phyloP scores from a whole-genome alignment of 1,140 invertebrate genomes.

The Oppia nitens region DNA sequence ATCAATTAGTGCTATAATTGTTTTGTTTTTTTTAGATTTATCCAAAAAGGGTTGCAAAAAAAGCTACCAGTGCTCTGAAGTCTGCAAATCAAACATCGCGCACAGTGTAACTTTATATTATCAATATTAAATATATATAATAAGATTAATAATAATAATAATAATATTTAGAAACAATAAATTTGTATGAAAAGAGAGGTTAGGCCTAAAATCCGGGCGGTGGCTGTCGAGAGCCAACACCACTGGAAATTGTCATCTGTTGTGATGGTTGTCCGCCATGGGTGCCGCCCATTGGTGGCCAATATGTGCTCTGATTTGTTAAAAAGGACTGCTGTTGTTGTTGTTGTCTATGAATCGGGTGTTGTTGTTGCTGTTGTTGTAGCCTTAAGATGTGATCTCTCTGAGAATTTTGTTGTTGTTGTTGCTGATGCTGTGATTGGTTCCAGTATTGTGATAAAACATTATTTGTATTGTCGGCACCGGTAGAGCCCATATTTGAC shows the following conservation, averaged over 20 bases:
- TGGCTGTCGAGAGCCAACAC: not conserved
- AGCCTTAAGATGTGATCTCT: not conserved
- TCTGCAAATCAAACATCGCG: no score
- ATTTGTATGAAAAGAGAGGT: not conserved
- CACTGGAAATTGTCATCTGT: no score
- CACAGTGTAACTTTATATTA: no score
- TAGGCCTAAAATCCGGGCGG: not conserved
- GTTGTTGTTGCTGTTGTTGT: conserved; percentile 11
- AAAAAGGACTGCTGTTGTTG: not conserved
- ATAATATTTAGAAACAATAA: not conserved
- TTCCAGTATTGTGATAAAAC: not conserved
- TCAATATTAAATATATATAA: no score
- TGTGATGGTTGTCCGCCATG: no score
- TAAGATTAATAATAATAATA: no score
- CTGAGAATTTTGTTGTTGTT: not conserved
- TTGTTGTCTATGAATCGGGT: not conserved
- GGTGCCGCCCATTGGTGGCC: not conserved
- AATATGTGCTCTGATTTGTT: not conserved
- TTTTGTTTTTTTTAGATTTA: no score
- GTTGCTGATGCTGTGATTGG: conserved; percentile 3
- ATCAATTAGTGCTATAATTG: no score
- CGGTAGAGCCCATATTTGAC: not conserved
- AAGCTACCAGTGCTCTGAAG: no score
- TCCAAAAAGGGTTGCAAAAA: no score
- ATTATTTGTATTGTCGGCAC: not conserved